Evolutionary conservation across 2,113 vertebrate species (phyloP).

Genomic region (Picathartes gymnocephalus): DNA sequence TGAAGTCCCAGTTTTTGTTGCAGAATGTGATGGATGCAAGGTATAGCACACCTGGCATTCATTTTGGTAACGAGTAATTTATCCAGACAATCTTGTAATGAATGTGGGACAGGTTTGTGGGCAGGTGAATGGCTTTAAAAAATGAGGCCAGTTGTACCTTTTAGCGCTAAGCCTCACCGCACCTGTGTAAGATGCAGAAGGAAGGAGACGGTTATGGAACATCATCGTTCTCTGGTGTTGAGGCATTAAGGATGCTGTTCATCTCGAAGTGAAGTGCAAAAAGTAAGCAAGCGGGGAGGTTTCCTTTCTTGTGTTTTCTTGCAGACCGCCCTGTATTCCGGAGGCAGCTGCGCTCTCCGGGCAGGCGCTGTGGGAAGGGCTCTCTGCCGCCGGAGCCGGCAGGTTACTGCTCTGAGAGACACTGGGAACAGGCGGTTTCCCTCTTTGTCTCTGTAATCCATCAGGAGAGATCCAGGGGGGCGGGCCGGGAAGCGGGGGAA

Average conservation of each 20-base stretch:
- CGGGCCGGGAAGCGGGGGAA: not conserved
- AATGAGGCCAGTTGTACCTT: not conserved
- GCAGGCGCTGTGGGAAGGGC: not conserved
- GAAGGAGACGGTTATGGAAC: not conserved
- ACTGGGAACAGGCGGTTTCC: not conserved
- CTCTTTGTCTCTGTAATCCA: not conserved
- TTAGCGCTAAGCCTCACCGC: not conserved
- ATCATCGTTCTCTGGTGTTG: not conserved
- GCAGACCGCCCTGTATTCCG: rapidly evolving
- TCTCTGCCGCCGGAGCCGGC: not conserved
- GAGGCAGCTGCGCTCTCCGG: not conserved
- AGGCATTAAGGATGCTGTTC: not conserved
- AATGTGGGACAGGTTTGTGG: not conserved
- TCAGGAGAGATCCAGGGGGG: not conserved
- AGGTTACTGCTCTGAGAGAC: not conserved
- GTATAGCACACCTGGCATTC: not conserved
- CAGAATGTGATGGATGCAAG: not conserved
- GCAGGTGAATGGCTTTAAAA: not conserved
- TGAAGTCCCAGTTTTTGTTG: not conserved
- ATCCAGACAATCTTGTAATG: not conserved
- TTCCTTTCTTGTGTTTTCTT: not conserved
- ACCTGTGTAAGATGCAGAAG: not conserved
- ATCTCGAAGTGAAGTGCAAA: not conserved
- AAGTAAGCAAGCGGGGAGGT: not conserved
- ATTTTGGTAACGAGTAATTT: not conserved